Percentiles rank a stretch among this genome's conserved stretches.
These are phyloP conservation scores for Furnarius figulus DNA, from an alignment of 2,113 vertebrate genomes.

Conservation along the genomic window DNA sequence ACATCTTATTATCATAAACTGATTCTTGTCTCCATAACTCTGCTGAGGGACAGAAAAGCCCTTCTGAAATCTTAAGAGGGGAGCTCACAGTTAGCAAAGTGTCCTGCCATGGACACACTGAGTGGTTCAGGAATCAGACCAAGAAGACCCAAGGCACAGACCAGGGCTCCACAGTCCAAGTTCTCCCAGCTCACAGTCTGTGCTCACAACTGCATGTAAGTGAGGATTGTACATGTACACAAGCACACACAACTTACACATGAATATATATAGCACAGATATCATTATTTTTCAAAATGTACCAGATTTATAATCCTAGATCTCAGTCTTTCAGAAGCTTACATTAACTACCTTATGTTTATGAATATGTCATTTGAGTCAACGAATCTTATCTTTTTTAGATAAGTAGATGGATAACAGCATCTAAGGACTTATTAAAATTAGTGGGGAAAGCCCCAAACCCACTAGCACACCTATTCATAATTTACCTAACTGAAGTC, in stretches of 20 bases:
- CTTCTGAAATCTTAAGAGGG: neutral
- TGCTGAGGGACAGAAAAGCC: neutral
- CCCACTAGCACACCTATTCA: neutral
- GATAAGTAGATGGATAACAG: neutral
- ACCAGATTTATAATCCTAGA: neutral
- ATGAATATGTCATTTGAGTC: neutral
- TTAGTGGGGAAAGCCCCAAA: neutral
- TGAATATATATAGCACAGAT: neutral
- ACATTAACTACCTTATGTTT: neutral
- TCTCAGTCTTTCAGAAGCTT: neutral
- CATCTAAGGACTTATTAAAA: neutral
- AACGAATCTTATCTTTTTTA: neutral
- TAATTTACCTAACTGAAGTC: neutral
- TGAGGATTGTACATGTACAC: neutral
- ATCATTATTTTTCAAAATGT: neutral
- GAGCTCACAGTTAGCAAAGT: neutral
- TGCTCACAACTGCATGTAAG: neutral
- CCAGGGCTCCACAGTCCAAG: neutral
- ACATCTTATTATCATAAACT: too few species aligned
- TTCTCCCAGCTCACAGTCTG: neutral
- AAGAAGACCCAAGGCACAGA: rapidly evolving
- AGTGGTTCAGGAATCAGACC: neutral
- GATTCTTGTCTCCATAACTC: neutral
- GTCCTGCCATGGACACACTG: neutral
- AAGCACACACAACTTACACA: neutral